Conservation (phyloP, 2,797 vertebrate species). For the Zenarchopterus dispar region DNA sequence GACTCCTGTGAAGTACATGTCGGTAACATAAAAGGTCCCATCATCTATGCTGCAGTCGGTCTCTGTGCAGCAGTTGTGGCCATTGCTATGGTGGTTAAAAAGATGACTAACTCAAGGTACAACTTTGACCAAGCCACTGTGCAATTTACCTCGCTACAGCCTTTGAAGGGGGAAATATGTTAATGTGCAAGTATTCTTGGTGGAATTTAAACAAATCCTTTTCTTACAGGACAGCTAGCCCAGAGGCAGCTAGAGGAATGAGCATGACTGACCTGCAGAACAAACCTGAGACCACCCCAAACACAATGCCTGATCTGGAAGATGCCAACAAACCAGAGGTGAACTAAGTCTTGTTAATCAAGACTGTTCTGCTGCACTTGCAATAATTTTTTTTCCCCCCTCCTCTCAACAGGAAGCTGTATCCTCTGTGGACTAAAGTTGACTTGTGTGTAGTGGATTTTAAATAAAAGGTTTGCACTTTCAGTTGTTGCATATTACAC, state of each 20-base stretch:
- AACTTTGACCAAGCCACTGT: not conserved
- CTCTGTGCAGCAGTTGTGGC: conserved; percentile 64
- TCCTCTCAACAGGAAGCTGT: conserved; percentile 58
- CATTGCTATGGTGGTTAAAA: conserved; percentile 74
- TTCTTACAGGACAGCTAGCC: conserved; percentile 38
- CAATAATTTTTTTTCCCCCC: not conserved
- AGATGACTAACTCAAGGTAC: conserved; percentile 61
- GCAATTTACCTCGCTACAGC: no score
- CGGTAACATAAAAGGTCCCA: conserved; percentile 64
- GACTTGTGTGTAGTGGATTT: conserved; percentile 24
- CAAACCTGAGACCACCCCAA: conserved; percentile 24
- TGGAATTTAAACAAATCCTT: not conserved
- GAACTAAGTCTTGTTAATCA: not conserved
- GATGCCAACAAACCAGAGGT: conserved; percentile 67
- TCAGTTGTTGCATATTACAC: conserved; percentile 30
- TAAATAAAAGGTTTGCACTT: conserved; percentile 71
- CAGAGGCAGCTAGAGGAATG: conserved; percentile 53
- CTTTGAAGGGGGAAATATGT: not conserved
- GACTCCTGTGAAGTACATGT: conserved; percentile 81
- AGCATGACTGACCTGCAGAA: conserved; percentile 69
- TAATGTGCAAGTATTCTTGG: not conserved
- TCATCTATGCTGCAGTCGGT: conserved; percentile 66
- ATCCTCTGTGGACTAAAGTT: conserved; percentile 43
- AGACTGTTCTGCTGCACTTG: conserved; percentile 1
- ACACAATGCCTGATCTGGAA: conserved; percentile 8